Evolutionary conservation across 2,888 invertebrate species (phyloP).

Genomic region (Orchesellides sinensis): DNA sequence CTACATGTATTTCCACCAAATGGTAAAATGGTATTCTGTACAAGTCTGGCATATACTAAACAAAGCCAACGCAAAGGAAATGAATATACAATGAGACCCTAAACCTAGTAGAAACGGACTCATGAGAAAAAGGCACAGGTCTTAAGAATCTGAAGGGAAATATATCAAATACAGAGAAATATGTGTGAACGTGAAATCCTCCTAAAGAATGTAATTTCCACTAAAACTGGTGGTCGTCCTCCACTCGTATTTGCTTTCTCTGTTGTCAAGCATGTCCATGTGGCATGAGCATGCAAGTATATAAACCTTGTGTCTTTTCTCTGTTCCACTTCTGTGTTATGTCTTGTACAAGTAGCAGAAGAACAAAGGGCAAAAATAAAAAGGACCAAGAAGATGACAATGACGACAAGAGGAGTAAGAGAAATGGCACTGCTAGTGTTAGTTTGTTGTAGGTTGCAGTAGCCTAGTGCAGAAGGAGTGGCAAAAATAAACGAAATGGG

Average conservation of each 20-base stretch:
- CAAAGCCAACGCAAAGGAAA: too few species aligned
- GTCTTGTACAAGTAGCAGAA: too few species aligned
- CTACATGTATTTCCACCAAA: too few species aligned
- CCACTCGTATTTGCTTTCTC: neutral
- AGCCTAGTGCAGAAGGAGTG: neutral
- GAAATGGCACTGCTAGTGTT: neutral
- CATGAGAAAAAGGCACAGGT: slow-evolving; percentile 43
- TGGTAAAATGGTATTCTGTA: too few species aligned
- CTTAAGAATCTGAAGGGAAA: slow-evolving; percentile 49
- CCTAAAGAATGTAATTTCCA: slow-evolving; percentile 46
- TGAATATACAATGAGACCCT: too few species aligned
- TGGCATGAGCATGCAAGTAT: neutral
- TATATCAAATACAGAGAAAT: slow-evolving; percentile 60
- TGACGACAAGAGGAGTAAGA: slow-evolving; percentile 36
- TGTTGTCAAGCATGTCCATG: slow-evolving; percentile 34
- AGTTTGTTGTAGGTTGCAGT: neutral
- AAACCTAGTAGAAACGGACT: slow-evolving; percentile 39
- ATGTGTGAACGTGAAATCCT: slow-evolving; percentile 61
- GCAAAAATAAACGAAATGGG: neutral
- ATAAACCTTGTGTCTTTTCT: slow-evolving; percentile 39
- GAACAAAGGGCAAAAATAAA: slow-evolving; percentile 10
- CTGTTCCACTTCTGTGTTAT: slow-evolving; percentile 22
- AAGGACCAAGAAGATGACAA: slow-evolving; percentile 39
- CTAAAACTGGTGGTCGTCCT: neutral
- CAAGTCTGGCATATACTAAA: too few species aligned